Percentiles rank a stretch among this genome's conserved stretches.
Evolutionary conservation across 1,140 invertebrate genomes (phyloP).

Genomic region (Sinonovacula constricta): DNA sequence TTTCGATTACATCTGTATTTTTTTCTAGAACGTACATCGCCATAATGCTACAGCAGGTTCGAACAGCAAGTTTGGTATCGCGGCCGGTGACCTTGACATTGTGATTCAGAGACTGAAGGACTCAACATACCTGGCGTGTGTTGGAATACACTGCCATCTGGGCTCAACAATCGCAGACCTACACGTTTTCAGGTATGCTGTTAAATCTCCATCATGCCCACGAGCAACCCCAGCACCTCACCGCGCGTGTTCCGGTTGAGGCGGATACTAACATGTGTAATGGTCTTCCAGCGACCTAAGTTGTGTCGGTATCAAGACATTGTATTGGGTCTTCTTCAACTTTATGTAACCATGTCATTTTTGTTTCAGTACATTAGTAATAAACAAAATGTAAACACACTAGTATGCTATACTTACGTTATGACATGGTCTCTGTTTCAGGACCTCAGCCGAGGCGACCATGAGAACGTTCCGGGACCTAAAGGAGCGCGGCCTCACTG

Average conservation of each 20-base stretch:
- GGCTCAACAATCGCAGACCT: slow-evolving; percentile 73
- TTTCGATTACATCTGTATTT: too few species aligned
- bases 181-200: slow-evolving; percentile 64
- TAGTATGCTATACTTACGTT: too few species aligned
- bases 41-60: slow-evolving; percentile 66
- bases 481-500: slow-evolving; percentile 46
- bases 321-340: too few species aligned
- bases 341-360: too few species aligned
- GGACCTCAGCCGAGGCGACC: slow-evolving; percentile 48
- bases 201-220: not conserved
- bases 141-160: slow-evolving; percentile 77
- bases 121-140: slow-evolving; percentile 58
- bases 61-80: slow-evolving; percentile 71
- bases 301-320: too few species aligned
- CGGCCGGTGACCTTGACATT: slow-evolving; percentile 48
- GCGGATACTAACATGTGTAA: too few species aligned
- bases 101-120: slow-evolving; percentile 54
- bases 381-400: too few species aligned
- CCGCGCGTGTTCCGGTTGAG: too few species aligned
- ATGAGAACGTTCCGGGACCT: slow-evolving; percentile 45
- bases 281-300: too few species aligned
- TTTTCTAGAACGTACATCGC: slow-evolving; percentile 69
- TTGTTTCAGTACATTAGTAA: too few species aligned
- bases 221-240: too few species aligned
- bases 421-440: slow-evolving; percentile 16